These are phyloP conservation scores for Platygyra sinensis DNA, from an alignment of 64 coral and sea anemone genomes.

Conservation along the genomic window DNA sequence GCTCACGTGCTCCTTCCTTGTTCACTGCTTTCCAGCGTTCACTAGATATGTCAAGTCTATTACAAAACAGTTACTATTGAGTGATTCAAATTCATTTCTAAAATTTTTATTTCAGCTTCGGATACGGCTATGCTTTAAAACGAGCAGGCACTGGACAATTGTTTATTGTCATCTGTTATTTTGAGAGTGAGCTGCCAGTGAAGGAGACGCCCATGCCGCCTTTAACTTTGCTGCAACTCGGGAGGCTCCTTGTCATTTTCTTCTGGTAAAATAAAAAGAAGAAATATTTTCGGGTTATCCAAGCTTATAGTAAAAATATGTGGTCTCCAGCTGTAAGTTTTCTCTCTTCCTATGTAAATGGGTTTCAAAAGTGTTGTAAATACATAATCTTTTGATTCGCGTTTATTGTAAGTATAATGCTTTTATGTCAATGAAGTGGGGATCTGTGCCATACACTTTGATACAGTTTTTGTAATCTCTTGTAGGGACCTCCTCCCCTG, in stretches of 20 bases:
- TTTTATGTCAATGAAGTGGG: too few relatives aligned
- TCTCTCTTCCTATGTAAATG: neutral
- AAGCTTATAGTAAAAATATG: neutral
- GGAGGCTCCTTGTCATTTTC: conserved; percentile 90
- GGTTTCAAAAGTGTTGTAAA: too few relatives aligned
- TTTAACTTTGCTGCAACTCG: conserved; percentile 93
- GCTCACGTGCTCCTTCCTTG: too few relatives aligned
- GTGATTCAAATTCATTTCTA: neutral
- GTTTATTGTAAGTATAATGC: too few relatives aligned
- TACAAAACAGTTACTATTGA: neutral
- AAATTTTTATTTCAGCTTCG: conserved; percentile 70
- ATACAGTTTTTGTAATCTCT: too few relatives aligned
- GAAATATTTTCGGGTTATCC: neutral
- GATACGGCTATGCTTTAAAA: conserved; percentile 89
- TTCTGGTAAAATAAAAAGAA: conserved; percentile 83
- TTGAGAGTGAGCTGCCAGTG: conserved; percentile 95
- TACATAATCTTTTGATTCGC: too few relatives aligned
- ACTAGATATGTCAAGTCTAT: too few relatives aligned
- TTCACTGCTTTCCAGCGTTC: too few relatives aligned
- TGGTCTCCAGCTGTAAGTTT: too few relatives aligned
- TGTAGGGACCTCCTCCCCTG: too few relatives aligned
- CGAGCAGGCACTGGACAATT: conserved; percentile 79
- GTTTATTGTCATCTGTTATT: conserved; percentile 94
- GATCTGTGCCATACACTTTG: too few relatives aligned
- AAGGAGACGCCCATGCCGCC: conserved; percentile 92